Base-by-base conservation (phyloP, 2,797 vertebrate species). In the Peromyscus melanophrys region DNA sequence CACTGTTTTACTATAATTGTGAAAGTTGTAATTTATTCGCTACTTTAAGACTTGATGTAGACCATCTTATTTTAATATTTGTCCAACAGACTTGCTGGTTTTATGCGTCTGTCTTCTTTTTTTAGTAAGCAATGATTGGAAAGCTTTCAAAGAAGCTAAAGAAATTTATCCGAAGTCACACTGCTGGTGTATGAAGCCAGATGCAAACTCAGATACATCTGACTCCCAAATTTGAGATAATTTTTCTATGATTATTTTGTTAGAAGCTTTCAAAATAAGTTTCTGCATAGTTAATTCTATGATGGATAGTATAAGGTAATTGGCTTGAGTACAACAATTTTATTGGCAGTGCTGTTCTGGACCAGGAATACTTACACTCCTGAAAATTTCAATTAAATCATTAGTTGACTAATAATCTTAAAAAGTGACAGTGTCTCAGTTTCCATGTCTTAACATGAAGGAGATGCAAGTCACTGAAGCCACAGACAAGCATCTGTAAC, bases 261-360 rank as follows among this genome's bases (percentile, higher is more conserved):
- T 43, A 78, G 37, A 61, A 67, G 43, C 19, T 90, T 69, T 91
- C 21, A 78, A 16, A n/a, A 10, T 59, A 63, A 46, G 40, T n/a
- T 4, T 65, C 9, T 23, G 81, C 27, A 4, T 52, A 14, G 27
- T 83, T 96, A 89, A 86, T 85, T 82, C 71, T 46, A 71, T 63
- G 46, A 75, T 67, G 2, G 8, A 1, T 52, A 8, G 6, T 55
- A 11, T 76, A 61, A 85, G 10, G 4, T 78, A 14, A 0, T 27
- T 91, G 9, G 63, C 25, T 94, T 95, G 61, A 67, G 65, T 81
- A 65, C 61, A 84, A 82, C 13, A 63, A 52, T 71, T 92, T 71
- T 75, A 88, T 94, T 92, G 9, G 6, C 75, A n/a, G 77, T 52
- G 67, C 6, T 89, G 1, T 46, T 84, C 84, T 91, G 6, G 43